Percentiles rank a stretch among this genome's conserved stretches.
Conservation (phyloP, 2,888 invertebrate genomes). For the Fragum sueziense region DNA sequence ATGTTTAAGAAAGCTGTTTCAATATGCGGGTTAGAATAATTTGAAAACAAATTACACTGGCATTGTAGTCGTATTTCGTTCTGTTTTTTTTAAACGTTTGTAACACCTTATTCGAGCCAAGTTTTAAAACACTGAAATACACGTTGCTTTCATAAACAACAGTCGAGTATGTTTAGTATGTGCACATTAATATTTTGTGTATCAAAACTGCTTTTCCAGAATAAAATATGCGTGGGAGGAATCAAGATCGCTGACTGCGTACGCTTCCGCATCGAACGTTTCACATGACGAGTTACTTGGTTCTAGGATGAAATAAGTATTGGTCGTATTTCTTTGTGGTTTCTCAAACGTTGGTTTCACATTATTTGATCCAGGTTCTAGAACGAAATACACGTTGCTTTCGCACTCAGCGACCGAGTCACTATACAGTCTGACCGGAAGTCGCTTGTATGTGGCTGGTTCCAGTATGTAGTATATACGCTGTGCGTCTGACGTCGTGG, state of each 20-base stretch:
- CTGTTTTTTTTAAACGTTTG: too few relatives aligned
- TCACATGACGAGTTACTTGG: not conserved
- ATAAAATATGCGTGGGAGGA: not conserved
- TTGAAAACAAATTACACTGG: too few relatives aligned
- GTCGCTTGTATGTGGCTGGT: constrained; percentile 8
- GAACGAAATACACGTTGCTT: constrained; percentile 8
- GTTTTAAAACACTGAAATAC: too few relatives aligned
- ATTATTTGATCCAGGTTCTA: constrained; percentile 11
- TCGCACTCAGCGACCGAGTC: not conserved
- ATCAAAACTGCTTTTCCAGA: not conserved
- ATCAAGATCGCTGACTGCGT: constrained; percentile 11
- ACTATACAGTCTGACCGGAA: constrained; percentile 14
- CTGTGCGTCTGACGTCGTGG: not conserved
- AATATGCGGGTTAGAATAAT: too few relatives aligned
- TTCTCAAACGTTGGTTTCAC: constrained; percentile 15
- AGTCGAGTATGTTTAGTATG: too few relatives aligned
- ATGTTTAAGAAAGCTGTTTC: too few relatives aligned
- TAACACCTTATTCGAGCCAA: too few relatives aligned
- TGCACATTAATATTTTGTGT: not conserved
- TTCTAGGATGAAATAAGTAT: constrained; percentile 9
- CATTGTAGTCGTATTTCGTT: too few relatives aligned
- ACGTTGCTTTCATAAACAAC: too few relatives aligned
- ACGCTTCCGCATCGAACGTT: not conserved
- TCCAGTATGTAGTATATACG: constrained; percentile 13
- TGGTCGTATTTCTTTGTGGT: not conserved